These are phyloP conservation scores for Tympanoctomys barrerae DNA, from an alignment of 2,797 vertebrate species.

Conservation along the genomic window DNA sequence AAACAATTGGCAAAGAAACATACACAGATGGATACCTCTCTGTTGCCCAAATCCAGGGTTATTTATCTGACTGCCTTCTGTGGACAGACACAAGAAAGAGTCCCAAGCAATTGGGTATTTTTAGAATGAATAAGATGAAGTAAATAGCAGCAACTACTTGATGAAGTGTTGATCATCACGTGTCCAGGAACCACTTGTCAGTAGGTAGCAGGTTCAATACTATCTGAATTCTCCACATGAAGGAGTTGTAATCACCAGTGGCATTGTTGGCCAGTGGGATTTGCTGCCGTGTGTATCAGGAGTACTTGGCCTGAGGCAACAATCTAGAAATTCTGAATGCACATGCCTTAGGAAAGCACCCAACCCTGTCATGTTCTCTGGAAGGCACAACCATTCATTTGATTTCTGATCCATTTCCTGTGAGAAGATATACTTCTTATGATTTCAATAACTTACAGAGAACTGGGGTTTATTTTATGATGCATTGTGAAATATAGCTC, in stretches of 20 bases:
- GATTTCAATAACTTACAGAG: neutral
- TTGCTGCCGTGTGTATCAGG: conserved; percentile 46
- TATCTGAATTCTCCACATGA: neutral
- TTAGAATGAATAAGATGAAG: neutral
- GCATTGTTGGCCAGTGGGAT: neutral
- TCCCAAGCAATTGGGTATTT: fast-evolving
- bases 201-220: neutral
- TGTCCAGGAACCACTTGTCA: neutral
- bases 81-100: neutral
- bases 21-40: neutral
- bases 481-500: neutral
- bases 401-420: neutral
- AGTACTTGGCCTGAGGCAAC: conserved; percentile 66
- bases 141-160: neutral
- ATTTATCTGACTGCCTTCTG: neutral
- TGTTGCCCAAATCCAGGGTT: neutral
- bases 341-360: conserved; percentile 55
- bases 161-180: neutral
- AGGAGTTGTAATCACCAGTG: fast-evolving
- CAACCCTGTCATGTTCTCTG: conserved; percentile 41
- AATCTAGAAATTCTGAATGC: conserved; percentile 63
- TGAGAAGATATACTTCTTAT: neutral
- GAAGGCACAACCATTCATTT: conserved; percentile 31
- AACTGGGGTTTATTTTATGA: neutral
- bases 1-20: neutral